Conservation (phyloP, 35 echinoderm and acorn worm species). For the Ptychodera flava region DNA sequence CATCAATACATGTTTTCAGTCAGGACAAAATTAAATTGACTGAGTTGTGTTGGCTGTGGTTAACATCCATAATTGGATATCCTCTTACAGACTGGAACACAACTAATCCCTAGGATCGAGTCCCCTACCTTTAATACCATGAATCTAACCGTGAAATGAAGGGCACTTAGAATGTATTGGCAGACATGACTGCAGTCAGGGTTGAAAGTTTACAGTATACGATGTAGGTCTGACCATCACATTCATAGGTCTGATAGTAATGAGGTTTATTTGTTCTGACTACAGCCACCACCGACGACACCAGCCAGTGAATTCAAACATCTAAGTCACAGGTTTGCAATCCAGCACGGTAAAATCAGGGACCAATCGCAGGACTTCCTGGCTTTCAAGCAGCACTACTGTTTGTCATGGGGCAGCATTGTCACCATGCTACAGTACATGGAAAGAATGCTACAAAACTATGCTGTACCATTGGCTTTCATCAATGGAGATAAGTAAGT, state of each 20-base stretch:
- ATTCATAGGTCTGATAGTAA: too few relatives aligned
- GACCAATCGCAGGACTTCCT: conserved; percentile 77
- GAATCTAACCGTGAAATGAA: not conserved
- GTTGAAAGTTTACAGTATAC: too few relatives aligned
- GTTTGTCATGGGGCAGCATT: conserved; percentile 91
- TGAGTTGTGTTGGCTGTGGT: too few relatives aligned
- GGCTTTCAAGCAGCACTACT: conserved; percentile 85
- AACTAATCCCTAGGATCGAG: not conserved
- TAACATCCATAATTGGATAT: too few relatives aligned
- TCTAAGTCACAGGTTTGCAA: conserved; percentile 66
- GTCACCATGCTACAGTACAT: conserved; percentile 65
- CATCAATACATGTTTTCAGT: too few relatives aligned
- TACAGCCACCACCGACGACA: conserved; percentile 78
- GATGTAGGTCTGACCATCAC: too few relatives aligned
- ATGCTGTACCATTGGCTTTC: conserved; percentile 89
- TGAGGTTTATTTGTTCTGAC: not conserved
- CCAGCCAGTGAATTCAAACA: conserved; percentile 95
- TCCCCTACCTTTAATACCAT: not conserved
- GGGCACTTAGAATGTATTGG: too few relatives aligned
- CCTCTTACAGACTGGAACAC: not conserved
- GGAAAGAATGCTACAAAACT: conserved; percentile 70
- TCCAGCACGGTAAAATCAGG: conserved; percentile 54
- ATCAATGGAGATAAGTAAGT: conserved; percentile 91
- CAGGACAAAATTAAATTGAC: too few relatives aligned
- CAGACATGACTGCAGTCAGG: too few relatives aligned